Evolutionary conservation across 2,888 invertebrate genomes (phyloP), one percentile per base, ranked within the genome.

Genomic region (Lymantria dispar): DNA sequence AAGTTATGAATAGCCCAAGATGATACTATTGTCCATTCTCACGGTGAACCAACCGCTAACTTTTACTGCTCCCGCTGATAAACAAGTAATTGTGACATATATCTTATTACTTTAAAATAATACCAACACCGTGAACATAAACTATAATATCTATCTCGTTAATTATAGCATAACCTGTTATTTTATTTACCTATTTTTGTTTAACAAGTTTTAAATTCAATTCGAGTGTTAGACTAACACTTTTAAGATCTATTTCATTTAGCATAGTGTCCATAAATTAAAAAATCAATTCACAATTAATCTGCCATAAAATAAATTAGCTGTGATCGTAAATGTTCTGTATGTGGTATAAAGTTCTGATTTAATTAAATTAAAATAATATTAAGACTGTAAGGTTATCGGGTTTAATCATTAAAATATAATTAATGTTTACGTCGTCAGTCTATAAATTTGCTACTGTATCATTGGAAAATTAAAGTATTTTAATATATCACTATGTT

Each of bases 251-350:
- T 50, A 43, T 52, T 52, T 31, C 41, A 49, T 66, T 67, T 64
- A 56, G 54, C 52, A 56, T 45, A 58, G 51, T n/a, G n/a, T 50
- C 43, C 53, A 67, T 64, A 64, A 60, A 67, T 67, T 58, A 53
- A 22, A 52, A 62, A 64, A 61, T 60, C 56, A 59, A 64, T 60
- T 58, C 48, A 55, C 64, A 60, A 66, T 68, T 68, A 68, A 66
- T 60, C 50, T 57, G 45, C 60, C 31, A 66, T 68, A 64, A 68
- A 68, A 59, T 64, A 60, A 58, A 66, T 68, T 64, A 53, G 45
- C 33, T 60, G 50, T 54, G 58, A 55, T 53, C 56, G 62, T 64
- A 62, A 66, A 64, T 44, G 56, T 60, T 58, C 58, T 56, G 54
- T 50, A 61, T 54, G 56, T 54, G 41, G 52, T 56, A 43, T 55